A percentile compares a stretch with the other conserved stretches of the same genome.
Evolutionary conservation across 2,888 invertebrate species (phyloP).

Genomic region (Troides oblongomaculatus): DNA sequence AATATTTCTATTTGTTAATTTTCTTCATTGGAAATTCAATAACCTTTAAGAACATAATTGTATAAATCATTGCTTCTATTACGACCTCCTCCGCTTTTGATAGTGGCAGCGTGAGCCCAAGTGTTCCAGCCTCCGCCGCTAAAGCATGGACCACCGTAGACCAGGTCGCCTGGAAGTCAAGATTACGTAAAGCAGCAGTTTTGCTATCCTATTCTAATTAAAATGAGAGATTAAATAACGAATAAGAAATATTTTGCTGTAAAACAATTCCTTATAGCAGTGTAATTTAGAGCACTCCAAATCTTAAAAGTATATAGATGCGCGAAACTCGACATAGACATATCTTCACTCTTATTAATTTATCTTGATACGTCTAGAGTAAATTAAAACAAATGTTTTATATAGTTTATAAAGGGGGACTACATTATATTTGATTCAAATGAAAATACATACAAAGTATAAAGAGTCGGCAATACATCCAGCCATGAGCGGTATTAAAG

Average conservation of each 20-base stretch:
- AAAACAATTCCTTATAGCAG: not conserved
- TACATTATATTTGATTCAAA: not conserved
- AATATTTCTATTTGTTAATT: not conserved
- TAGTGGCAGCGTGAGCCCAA: constrained; percentile 60
- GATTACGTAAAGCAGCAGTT: not conserved
- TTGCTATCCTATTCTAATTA: not conserved
- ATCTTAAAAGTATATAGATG: too few relatives aligned
- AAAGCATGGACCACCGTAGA: constrained; percentile 61
- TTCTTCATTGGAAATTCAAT: not conserved
- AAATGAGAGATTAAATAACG: not conserved
- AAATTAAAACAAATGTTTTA: not conserved
- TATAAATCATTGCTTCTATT: constrained; percentile 52
- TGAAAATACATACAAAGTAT: constrained; percentile 58
- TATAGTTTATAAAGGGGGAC: not conserved
- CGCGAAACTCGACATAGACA: too few relatives aligned
- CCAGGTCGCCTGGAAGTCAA: constrained; percentile 50
- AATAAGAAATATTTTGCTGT: not conserved
- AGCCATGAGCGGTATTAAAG: constrained; percentile 51
- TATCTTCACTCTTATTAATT: too few relatives aligned
- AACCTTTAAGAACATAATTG: constrained; percentile 60
- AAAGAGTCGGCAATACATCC: constrained; percentile 58
- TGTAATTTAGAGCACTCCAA: not conserved
- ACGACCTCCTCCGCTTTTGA: constrained; percentile 54
- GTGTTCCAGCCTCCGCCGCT: constrained; percentile 63
- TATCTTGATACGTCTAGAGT: too few relatives aligned